Evolutionary conservation across 2,797 vertebrate genomes (phyloP), one percentile per base, ranked within the genome.

Genomic region (Dendrocincla fuliginosa): DNA sequence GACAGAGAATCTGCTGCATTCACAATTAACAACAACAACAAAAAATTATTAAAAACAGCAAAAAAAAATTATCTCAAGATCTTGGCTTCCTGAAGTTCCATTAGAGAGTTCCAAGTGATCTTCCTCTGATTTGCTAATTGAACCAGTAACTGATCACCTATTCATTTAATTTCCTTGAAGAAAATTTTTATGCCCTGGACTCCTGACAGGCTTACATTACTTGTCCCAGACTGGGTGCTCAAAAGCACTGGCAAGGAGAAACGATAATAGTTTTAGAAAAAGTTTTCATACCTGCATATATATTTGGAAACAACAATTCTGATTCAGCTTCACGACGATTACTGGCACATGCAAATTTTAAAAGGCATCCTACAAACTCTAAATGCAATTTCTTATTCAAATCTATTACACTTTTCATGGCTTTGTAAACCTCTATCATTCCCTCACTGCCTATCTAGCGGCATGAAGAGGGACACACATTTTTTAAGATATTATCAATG

Each of bases 161-260:
- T 25, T 69, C 12, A n/a, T 14, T 69, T 33, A 1, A 14, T 77
- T 77, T 56, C 5, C 60, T 83, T 74, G 49, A 60, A 18, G 16
- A 11, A 8, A 70, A 63, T 85, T 87, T 67, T 67, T 35, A 15
- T 63, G 42, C 3, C 46, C 24, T 68, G 20, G 20, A 49, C 33
- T 78, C 82, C 47, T 65, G 35, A 41, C 2, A 46, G 25, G 4
- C 11, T 60, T 8, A 2, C 0, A 0, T 61, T 70, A 27, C 28
- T 56, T 79, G 35, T 46, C 9, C 8, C n/a, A 86, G 5, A 78
- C 23, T 5, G 7, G 6, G 7, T 37, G 8, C 14, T 84, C 55
- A 52, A 81, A 75, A 80, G 4, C 16, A 24, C 6, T 76, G 25
- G 7, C 16, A 56, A 76, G 19, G 52, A 77, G 13, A 46, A 76